A percentile compares a stretch with the other conserved stretches of the same genome.
Evolutionary conservation across 2,888 invertebrate genomes (phyloP).

Genomic region (Smittia sp.): DNA sequence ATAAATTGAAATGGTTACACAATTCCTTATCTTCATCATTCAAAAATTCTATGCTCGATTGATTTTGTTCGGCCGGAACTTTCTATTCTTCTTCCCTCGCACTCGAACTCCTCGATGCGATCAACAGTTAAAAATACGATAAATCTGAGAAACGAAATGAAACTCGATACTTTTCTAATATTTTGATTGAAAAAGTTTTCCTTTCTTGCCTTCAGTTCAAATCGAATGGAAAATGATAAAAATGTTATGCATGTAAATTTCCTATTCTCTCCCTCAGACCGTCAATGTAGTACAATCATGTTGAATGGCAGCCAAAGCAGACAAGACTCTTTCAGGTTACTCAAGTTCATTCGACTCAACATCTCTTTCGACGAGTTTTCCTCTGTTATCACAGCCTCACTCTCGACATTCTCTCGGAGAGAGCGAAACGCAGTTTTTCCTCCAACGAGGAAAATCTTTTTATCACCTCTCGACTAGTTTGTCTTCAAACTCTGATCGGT

Average conservation of each 20-base stretch:
- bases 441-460: constrained; percentile 17
- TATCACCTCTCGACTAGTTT: constrained; percentile 34
- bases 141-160: constrained; percentile 20
- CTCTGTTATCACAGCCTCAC: neutral
- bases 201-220: constrained; percentile 15
- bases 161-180: constrained; percentile 10
- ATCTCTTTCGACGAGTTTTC: constrained; percentile 15
- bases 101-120: neutral
- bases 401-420: constrained; percentile 20
- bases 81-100: neutral
- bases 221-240: constrained; percentile 31
- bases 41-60: constrained; percentile 17
- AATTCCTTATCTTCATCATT: constrained; percentile 7
- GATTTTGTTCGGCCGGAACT: constrained; percentile 6
- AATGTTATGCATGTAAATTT: constrained; percentile 18
- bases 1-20: constrained; percentile 16
- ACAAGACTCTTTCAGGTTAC: constrained; percentile 3
- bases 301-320: neutral
- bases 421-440: neutral
- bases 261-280: neutral
- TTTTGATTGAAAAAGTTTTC: constrained; percentile 31
- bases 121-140: constrained; percentile 37
- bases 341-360: constrained; percentile 3
- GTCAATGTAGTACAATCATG: neutral
- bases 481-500: constrained; percentile 28